Percentiles rank a stretch among this genome's conserved stretches.
These are phyloP conservation scores for Panulirus ornatus DNA, from an alignment of 1,140 invertebrate genomes.

Conservation along the genomic window DNA sequence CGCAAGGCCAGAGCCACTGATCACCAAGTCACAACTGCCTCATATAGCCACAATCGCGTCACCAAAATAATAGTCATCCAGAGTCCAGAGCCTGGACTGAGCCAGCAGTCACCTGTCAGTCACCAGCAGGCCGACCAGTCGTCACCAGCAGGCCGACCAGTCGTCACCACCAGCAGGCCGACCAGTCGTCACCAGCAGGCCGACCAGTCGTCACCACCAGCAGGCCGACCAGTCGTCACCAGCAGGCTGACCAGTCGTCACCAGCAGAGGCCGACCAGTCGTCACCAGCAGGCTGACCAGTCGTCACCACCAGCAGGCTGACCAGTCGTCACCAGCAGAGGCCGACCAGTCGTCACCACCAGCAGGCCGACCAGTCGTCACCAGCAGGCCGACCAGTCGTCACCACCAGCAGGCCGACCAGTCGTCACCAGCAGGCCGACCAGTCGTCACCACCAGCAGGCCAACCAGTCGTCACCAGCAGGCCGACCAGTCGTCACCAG, in stretches of 20 bases:
- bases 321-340: not conserved
- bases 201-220: not conserved
- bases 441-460: not conserved
- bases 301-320: not conserved
- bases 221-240: no score
- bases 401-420: no score
- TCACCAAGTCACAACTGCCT: no score
- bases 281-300: no score
- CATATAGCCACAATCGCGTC: no score
- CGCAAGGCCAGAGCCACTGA: no score
- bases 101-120: no score
- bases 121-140: not conserved
- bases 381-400: not conserved
- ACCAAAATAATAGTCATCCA: no score
- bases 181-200: not conserved
- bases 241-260: no score
- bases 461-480: not conserved
- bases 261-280: no score
- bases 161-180: not conserved
- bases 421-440: not conserved
- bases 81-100: no score
- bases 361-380: not conserved
- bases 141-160: not conserved
- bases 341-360: no score
- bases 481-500: not conserved